These are phyloP conservation scores for Drosophila nasuta DNA, from an alignment of 1,140 invertebrate genomes.

Conservation along the genomic window DNA sequence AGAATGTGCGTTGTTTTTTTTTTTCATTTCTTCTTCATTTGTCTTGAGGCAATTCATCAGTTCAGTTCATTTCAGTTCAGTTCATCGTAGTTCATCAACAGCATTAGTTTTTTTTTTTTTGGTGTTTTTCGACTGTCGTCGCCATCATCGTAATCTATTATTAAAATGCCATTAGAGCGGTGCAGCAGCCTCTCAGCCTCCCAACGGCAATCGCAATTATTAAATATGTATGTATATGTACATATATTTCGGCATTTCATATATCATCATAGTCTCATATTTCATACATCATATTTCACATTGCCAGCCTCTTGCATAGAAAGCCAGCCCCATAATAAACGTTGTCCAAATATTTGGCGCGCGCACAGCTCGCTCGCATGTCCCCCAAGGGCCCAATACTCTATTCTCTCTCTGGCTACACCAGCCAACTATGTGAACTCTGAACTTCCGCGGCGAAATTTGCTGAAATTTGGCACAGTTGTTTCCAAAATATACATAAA, in stretches of 20 bases:
- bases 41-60: conserved; percentile 60
- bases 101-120: conserved; percentile 11
- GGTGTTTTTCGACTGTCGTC: conserved; percentile 58
- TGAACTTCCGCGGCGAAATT: no score
- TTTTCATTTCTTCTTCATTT: conserved; percentile 67
- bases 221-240: conserved; percentile 65
- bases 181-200: conserved; percentile 41
- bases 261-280: conserved; percentile 21
- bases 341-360: conserved; percentile 76
- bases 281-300: conserved; percentile 24
- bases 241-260: conserved; percentile 48
- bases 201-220: conserved; percentile 79
- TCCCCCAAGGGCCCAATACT: conserved; percentile 54
- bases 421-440: no score
- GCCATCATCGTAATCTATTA: conserved; percentile 79
- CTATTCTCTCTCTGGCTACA: neutral
- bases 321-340: conserved; percentile 50
- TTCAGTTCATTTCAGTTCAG: neutral
- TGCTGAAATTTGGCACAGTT: no score
- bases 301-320: conserved; percentile 22
- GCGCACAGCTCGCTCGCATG: conserved; percentile 50
- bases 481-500: no score
- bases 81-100: conserved; percentile 8
- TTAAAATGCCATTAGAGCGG: conserved; percentile 79
- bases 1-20: conserved; percentile 9